Percentiles rank a stretch among this genome's conserved stretches.
phyloP scores from a whole-genome alignment of 2,888 invertebrate genomes.

The Oxytorus armatus region DNA sequence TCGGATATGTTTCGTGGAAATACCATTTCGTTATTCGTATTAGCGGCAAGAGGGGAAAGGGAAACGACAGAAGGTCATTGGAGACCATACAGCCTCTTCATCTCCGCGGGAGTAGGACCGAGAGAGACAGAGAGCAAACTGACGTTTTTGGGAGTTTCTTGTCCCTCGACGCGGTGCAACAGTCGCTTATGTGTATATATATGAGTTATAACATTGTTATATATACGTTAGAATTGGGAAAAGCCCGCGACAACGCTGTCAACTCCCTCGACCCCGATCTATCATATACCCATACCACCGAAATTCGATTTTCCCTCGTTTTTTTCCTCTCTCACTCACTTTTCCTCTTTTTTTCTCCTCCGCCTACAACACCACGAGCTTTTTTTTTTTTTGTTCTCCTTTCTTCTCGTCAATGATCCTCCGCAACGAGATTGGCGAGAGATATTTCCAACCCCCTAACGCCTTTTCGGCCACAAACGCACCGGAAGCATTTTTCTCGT shows the following conservation, averaged over 20 bases:
- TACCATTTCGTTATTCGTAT: conserved; percentile 56
- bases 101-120: neutral
- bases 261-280: conserved; percentile 81
- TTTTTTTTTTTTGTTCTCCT: conserved; percentile 11
- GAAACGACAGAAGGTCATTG: conserved; percentile 39
- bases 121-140: conserved; percentile 1
- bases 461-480: conserved; percentile 17
- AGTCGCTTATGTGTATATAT: conserved; percentile 46
- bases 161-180: conserved; percentile 46
- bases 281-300: conserved; percentile 79
- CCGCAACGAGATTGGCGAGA: conserved; percentile 77
- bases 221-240: conserved; percentile 40
- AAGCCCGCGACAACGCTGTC: conserved; percentile 75
- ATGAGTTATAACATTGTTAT: conserved; percentile 23
- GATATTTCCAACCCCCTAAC: conserved; percentile 16
- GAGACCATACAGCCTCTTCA: conserved; percentile 12
- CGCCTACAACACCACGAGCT: conserved; percentile 31
- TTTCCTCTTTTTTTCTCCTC: conserved; percentile 65
- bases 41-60: conserved; percentile 27
- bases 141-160: conserved; percentile 34
- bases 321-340: conserved; percentile 72
- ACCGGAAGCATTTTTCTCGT: conserved; percentile 59
- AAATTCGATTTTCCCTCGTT: conserved; percentile 80
- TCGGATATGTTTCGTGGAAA: conserved; percentile 45
- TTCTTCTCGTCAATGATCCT: conserved; percentile 75